Percentiles rank a stretch among this genome's conserved stretches.
Evolutionary conservation across 2,797 vertebrate species (phyloP).

Genomic region (Falco novaeseelandiae): DNA sequence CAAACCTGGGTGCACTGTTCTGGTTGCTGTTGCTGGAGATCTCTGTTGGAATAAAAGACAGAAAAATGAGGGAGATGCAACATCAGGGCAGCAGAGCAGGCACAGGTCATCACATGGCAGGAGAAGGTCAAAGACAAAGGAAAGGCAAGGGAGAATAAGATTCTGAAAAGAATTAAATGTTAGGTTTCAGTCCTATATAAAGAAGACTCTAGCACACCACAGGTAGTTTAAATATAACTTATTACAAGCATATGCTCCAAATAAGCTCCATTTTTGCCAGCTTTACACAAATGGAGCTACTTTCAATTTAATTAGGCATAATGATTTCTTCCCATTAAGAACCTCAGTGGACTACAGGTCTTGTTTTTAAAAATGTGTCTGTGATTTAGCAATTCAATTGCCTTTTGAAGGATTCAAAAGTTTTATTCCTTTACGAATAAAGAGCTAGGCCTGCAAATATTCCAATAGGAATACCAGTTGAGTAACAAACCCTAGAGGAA

Average conservation of each 20-base stretch:
- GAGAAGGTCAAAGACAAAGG: not conserved
- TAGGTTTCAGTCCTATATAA: not conserved
- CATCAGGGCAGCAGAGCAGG: not conserved
- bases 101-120: not conserved
- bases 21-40: not conserved
- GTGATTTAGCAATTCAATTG: not conserved
- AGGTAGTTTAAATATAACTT: not conserved
- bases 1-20: not conserved
- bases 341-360: conserved; percentile 29
- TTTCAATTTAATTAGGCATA: conserved; percentile 46
- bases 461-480: not conserved
- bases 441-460: not conserved
- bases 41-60: not conserved
- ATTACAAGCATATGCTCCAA: not conserved
- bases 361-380: conserved; percentile 27
- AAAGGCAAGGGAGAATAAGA: not conserved
- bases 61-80: not conserved
- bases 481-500: not conserved
- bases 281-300: conserved; percentile 5
- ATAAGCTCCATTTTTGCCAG: conserved; percentile 9
- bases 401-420: conserved; percentile 17
- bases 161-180: not conserved
- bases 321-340: conserved; percentile 56
- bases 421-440: conserved; percentile 1
- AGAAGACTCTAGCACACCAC: not conserved